Evolutionary conservation across 2,888 invertebrate genomes (phyloP), one percentile per base, ranked within the genome.

Genomic region (Oegoconia quadripuncta): DNA sequence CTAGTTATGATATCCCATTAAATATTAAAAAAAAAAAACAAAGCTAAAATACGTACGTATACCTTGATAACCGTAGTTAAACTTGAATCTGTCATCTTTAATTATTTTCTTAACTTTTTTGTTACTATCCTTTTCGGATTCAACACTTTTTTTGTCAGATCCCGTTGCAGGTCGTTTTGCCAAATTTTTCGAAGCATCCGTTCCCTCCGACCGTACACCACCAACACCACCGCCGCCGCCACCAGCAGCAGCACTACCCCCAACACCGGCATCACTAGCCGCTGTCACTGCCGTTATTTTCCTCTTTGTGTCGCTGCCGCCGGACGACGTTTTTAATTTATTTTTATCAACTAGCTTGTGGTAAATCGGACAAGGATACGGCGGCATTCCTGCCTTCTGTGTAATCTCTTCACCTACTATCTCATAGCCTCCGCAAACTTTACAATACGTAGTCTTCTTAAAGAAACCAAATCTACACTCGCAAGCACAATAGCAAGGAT

Each of bases 31-130:
- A 53, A 47, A 52, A 52, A 46, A 49, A 35, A 39, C 34, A 11
- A 27, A 13, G 34, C 8, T 12, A 37, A 47, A 65, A 68, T 82
- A 86, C 84, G 56, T 84, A 83, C 83, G 79, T 73, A 82, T 84
- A 80, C 86, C 86, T 80, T 74, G 68, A 59, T 80, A 86, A 44
- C 83, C 87, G 47, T 83, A 83, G 41, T 84, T 81, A 50, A 81
- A 86, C 65, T 81, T 77, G 52, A 86, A 83, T 62, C 72, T 73
- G 25, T 74, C 69, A 37, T 82, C 72, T 37, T 58, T 71, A 50
- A 58, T 68, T 50, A 54, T 73, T 54, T 59, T 69, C 55, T 67
- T 70, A 63, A 68, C 75, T 28, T 59, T 47, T 48, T 74, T 74
- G 67, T 71, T 77, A 46, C 38, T 17, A 22, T 70, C 69, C 63